Evolutionary conservation across 1,140 invertebrate species (phyloP).

Genomic region (Charaxes varanes): DNA sequence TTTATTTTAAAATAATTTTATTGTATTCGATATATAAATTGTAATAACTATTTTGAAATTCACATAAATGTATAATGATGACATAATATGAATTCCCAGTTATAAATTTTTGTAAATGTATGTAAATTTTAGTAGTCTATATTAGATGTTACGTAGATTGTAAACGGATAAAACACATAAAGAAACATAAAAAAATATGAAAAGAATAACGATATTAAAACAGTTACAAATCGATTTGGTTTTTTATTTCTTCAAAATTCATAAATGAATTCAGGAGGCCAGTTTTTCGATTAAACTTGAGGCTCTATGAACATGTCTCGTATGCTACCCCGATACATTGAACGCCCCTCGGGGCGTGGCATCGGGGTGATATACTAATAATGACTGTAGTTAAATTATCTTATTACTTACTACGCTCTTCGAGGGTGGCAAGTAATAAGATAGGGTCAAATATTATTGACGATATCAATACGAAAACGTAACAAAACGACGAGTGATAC

Average conservation of each 20-base stretch:
- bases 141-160: slow-evolving; percentile 70
- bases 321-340: too few species aligned
- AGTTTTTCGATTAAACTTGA: too few species aligned
- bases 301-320: too few species aligned
- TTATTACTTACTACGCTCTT: too few species aligned
- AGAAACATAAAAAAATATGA: slow-evolving; percentile 43
- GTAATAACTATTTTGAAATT: slow-evolving; percentile 8
- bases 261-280: not conserved
- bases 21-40: slow-evolving; percentile 11
- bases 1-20: not conserved
- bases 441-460: too few species aligned
- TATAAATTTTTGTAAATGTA: slow-evolving; percentile 60
- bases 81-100: slow-evolving; percentile 42
- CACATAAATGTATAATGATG: slow-evolving; percentile 4
- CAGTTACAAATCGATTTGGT: slow-evolving; percentile 46
- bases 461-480: too few species aligned
- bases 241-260: not conserved
- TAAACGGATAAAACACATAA: slow-evolving; percentile 58
- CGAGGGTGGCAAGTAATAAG: too few species aligned
- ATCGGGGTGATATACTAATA: too few species aligned
- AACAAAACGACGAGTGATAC: too few species aligned
- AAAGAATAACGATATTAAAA: slow-evolving; percentile 55
- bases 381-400: too few species aligned
- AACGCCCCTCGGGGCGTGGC: too few species aligned
- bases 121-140: slow-evolving; percentile 66